These are phyloP conservation scores for Apamea monoglypha DNA, from an alignment of 2,888 invertebrate genomes.

Conservation along the genomic window DNA sequence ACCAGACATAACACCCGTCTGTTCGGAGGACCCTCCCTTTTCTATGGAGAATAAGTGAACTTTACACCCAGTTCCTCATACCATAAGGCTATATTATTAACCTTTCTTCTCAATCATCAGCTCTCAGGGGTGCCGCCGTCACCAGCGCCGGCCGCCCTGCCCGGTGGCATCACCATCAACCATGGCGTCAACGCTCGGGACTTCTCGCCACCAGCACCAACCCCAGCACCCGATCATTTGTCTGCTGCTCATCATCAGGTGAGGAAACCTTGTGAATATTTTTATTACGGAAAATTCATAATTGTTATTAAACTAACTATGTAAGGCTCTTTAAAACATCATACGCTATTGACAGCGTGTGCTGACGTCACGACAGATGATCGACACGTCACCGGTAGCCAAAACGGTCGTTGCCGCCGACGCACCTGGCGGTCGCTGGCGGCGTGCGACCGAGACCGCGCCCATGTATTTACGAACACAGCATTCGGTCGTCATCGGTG, in stretches of 20 bases:
- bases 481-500: too few species aligned
- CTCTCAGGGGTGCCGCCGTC: conserved; percentile 77
- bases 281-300: neutral
- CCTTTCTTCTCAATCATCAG: conserved; percentile 62
- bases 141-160: conserved; percentile 76
- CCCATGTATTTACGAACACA: too few species aligned
- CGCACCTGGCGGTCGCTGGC: too few species aligned
- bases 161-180: conserved; percentile 77
- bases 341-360: neutral
- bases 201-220: conserved; percentile 86
- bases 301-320: neutral
- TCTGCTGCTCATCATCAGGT: conserved; percentile 86
- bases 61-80: too few species aligned
- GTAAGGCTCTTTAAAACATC: neutral
- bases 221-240: conserved; percentile 84
- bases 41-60: too few species aligned
- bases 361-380: neutral
- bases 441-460: too few species aligned
- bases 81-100: neutral
- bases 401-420: too few species aligned
- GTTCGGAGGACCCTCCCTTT: too few species aligned
- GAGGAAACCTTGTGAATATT: neutral
- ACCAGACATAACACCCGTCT: too few species aligned
- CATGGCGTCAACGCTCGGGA: conserved; percentile 78
- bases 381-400: neutral